phyloP scores from a whole-genome alignment of 1,140 invertebrate genomes.

The Luehdorfia chinensis region DNA sequence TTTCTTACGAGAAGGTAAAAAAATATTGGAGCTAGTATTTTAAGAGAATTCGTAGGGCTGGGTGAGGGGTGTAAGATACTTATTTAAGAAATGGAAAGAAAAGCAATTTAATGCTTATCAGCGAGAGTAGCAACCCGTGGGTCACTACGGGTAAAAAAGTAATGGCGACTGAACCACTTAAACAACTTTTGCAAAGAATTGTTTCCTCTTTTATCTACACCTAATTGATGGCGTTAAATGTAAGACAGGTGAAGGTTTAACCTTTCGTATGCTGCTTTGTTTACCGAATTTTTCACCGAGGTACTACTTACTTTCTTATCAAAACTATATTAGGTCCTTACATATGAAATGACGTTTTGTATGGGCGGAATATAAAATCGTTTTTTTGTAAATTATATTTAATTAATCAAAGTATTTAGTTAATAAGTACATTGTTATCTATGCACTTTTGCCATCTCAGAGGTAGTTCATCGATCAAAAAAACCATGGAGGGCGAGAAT shows the following conservation, averaged over 20 bases:
- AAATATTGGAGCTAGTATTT: constrained; percentile 45
- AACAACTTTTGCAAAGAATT: constrained; percentile 26
- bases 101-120: constrained; percentile 69
- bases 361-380: too few relatives aligned
- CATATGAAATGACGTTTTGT: too few relatives aligned
- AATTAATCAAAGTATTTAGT: too few relatives aligned
- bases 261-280: not conserved
- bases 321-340: too few relatives aligned
- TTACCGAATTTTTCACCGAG: not conserved
- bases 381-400: too few relatives aligned
- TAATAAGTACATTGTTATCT: too few relatives aligned
- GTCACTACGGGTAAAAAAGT: constrained; percentile 48
- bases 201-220: constrained; percentile 18
- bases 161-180: constrained; percentile 35
- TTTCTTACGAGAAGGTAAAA: constrained; percentile 54
- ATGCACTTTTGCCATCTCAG: too few relatives aligned
- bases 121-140: constrained; percentile 40
- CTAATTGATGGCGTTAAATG: constrained; percentile 10
- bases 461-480: too few relatives aligned
- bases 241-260: not conserved
- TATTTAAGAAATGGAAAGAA: constrained; percentile 68
- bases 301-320: too few relatives aligned
- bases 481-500: too few relatives aligned
- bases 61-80: constrained; percentile 32
- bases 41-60: constrained; percentile 25